Base-by-base conservation (phyloP, 2,888 invertebrate genomes). In the Melikaiella ostensackeni region DNA sequence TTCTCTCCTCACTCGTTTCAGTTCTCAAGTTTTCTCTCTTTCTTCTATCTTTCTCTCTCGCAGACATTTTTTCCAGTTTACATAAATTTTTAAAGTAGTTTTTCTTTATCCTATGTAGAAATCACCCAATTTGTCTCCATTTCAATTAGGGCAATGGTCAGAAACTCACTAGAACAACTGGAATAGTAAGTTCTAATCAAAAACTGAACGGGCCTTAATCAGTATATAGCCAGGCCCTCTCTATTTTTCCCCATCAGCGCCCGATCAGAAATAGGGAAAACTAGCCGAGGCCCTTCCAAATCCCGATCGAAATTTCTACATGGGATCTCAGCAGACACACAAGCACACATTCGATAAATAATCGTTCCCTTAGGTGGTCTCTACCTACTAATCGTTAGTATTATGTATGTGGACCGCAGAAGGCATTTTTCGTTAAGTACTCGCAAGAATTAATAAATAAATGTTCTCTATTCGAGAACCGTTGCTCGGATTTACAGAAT, bases 11-110 rank as follows among this genome's bases (percentile, higher is more conserved):
- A 24, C 27, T 27, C 8, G 27, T 24, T 42, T 27, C 75, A 33
- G 73, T 55, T 79, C 24, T 77, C 30, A 76, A 19, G n/a, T 55
- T 35, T 79, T n/a, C n/a, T n/a, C n/a, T n/a, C n/a, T n/a, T 46
- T 50, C 66, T 27, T 50, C 19, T n/a, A n/a, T 50, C 70, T 46
- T 42, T 16, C 66, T 27, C 66, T 16, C 70, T 24, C 27, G 13
- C 64, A 64, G 8, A 24, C 42, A 21, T 35, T 64, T 38, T 42
- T 70, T 70, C 50, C 30, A 70, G 46, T 70, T 50, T 59, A 59
- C 57, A 27, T 59, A 50, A 70, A 50, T 70, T 46, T 50, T 50
- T 50, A 35, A 19, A 63, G 35, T 35, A 63, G 35, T n/a, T 63
- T 70, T 50, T 30, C 30, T 19, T 42, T 24, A n/a, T n/a, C n/a